phyloP scores from a whole-genome alignment of 2,113 vertebrate species.

The Mola mola region DNA sequence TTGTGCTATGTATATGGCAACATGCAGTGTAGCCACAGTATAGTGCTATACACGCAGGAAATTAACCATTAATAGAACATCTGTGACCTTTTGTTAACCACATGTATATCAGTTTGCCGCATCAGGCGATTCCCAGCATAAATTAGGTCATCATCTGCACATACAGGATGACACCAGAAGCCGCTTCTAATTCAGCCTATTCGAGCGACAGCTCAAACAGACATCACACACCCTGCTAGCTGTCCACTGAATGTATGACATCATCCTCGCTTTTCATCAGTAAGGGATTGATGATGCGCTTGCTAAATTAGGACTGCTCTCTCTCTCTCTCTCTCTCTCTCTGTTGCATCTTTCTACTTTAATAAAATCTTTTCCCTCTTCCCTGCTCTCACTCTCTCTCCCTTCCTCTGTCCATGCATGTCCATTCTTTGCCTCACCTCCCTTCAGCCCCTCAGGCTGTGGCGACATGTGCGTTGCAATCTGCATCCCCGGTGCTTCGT shows the following conservation, averaged over 20 bases:
- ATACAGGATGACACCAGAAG: conserved; percentile 63
- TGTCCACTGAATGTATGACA: conserved; percentile 58
- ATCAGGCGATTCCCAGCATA: conserved; percentile 66
- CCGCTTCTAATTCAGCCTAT: conserved; percentile 53
- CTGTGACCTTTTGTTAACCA: conserved; percentile 26
- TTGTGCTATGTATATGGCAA: no score
- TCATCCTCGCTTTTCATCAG: conserved; percentile 56
- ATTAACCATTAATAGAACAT: conserved; percentile 13
- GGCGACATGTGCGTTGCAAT: conserved; percentile 66
- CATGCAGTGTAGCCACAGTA: not conserved
- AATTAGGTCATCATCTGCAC: conserved; percentile 69
- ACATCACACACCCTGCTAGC: conserved; percentile 48
- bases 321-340: not conserved
- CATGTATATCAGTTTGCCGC: conserved; percentile 44
- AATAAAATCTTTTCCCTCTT: conserved; percentile 1
- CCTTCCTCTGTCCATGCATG: conserved; percentile 19
- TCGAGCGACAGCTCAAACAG: conserved; percentile 64
- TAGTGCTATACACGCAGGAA: conserved; percentile 1
- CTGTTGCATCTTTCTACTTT: not conserved
- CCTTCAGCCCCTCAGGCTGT: conserved; percentile 39
- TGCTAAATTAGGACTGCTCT: conserved; percentile 35
- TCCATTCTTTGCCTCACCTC: conserved; percentile 38
- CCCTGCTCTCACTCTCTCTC: conserved; percentile 18
- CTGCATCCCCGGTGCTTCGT: conserved; percentile 53
- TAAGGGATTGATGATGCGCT: conserved; percentile 36